Base-by-base conservation (phyloP, 1,140 invertebrate species). In the Heliconius hermathena region DNA sequence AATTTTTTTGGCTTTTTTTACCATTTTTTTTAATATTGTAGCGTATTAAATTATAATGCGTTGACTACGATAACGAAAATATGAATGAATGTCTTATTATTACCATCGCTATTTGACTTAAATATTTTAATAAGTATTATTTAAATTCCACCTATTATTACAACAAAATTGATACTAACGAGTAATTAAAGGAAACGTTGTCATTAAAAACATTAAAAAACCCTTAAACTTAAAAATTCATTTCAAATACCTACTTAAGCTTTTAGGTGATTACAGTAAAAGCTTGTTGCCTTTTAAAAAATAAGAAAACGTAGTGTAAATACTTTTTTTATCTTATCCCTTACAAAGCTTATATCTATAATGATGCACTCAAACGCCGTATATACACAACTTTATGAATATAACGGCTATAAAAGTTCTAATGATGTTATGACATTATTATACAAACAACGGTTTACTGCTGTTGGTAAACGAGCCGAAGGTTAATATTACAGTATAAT, bases 261-360 rank as follows among this genome's bases (percentile, higher is more conserved):
- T 66, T 26, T 66, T 66, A 87, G 87, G 86, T 87, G 88, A 91
- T 91, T 92, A 91, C 86, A 85, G 85, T 82, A 86, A 88, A 90
- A 90, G 87, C 85, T 86, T 86, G 60, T 80, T 73, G 73, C 66
- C 80, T 76, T 86, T 77, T 83, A 83, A 87, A 86, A 76, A 87
- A 87, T 85, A 87, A 29, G 86, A 82, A 80, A 88, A 80, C 77
- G 80, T 79, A 81, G 81, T 81, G 84, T 88, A 89, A 89, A 89
- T 87, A 82, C 72, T 77, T 83, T 88, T 90, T 83, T 88, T 90
- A 93, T 93, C 90, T 93, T 89, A 91, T 91, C 91, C 74, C 46
- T 82, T 87, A 91, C 89, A 91, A 86, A 83, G 80, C 75, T 78
- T 85, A 84, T 86, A 88, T 87, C 83, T 84, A 85, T 91, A 89